Evolutionary conservation across 2,888 invertebrate species (phyloP), one percentile per base, ranked within the genome.

Genomic region (Stenoptilia bipunctidactyla): DNA sequence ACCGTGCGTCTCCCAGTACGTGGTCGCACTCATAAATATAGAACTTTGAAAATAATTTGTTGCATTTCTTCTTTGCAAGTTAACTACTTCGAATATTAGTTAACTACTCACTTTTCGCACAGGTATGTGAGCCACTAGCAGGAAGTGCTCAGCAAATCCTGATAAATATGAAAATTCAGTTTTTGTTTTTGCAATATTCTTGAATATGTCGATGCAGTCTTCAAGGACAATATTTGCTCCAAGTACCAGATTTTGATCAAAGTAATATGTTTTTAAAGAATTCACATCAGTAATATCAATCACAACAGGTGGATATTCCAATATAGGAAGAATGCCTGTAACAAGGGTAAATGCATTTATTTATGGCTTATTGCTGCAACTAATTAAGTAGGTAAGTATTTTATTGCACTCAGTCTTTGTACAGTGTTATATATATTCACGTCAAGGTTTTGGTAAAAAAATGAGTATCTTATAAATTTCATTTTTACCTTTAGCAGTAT

Each of bases 401-500:
- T n/a, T n/a, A n/a, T n/a, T n/a, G n/a, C n/a, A n/a, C n/a, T n/a
- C n/a, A n/a, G n/a, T n/a, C n/a, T n/a, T n/a, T n/a, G n/a, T n/a
- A n/a, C n/a, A n/a, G n/a, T n/a, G n/a, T n/a, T n/a, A n/a, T n/a
- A n/a, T n/a, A n/a, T n/a, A n/a, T n/a, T n/a, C n/a, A 71, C 38
- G 41, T 66, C 85, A 25, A 6, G 25, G 25, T 25, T 9, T 9
- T 6, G 5, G 14, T 41, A 34, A 27, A 39, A n/a, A 15, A 27
- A 27, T 25, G n/a, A 27, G 15, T 9, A 6, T 27, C 14, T n/a
- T 14, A 9, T n/a, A 36, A 15, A 35, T 12, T 20, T 14, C 5
- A 27, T 20, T 12, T 15, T 44, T 66, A 91, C 93, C 93, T 71
- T 88, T 89, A 1, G 88, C 90, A 4, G 91, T 90, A 54, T 90